These are phyloP conservation scores for Rattus rattus DNA, from an alignment of 2,113 vertebrate genomes.

Conservation along the genomic window DNA sequence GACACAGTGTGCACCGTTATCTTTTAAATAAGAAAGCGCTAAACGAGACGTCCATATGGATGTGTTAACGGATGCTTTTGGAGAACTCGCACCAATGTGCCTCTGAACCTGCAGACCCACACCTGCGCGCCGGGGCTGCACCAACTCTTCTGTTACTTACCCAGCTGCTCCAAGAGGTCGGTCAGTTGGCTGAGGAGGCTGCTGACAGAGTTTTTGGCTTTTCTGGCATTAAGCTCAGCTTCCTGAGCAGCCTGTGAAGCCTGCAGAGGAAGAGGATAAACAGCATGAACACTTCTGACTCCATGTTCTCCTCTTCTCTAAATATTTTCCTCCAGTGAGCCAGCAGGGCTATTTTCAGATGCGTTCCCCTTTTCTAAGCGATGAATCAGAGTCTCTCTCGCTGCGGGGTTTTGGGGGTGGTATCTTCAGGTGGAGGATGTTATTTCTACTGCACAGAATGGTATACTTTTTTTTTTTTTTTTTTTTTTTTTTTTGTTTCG, in stretches of 20 bases:
- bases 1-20: neutral
- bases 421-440: neutral
- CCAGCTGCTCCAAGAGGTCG: constrained; percentile 92
- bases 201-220: constrained; percentile 94
- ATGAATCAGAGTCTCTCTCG: constrained; percentile 5
- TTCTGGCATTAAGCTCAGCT: constrained; percentile 95
- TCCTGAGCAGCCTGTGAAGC: constrained; percentile 94
- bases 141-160: constrained; percentile 79
- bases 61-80: neutral
- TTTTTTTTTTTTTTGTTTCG: neutral
- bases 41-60: neutral
- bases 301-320: neutral
- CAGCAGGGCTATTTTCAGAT: constrained; percentile 12
- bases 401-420: neutral
- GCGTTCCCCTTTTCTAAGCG: neutral
- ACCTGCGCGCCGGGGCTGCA: neutral
- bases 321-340: neutral
- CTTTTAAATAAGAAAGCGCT: neutral
- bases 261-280: constrained; percentile 79
- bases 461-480: fast-evolving
- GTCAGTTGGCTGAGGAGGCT: constrained; percentile 91
- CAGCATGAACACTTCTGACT: too few relatives aligned
- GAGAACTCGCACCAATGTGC: neutral
- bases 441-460: neutral
- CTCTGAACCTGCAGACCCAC: neutral